Evolutionary conservation across 37 sponge, comb jelly and placozoan genomes (phyloP).

Genomic region (Geodia barretti): DNA sequence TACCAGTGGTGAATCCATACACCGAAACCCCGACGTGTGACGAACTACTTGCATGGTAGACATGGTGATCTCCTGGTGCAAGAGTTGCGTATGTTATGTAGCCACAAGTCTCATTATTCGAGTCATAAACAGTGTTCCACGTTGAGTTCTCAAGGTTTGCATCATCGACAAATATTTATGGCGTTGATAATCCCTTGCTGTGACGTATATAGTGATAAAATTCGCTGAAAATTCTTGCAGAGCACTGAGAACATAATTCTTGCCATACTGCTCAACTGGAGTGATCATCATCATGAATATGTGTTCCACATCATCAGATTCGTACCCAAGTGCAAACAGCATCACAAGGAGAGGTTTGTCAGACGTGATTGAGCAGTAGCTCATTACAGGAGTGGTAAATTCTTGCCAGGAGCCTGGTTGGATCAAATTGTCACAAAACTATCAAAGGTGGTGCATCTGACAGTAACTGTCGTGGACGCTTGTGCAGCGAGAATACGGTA

Average conservation of each 20-base stretch:
- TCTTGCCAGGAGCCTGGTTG: constrained; percentile 20
- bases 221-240: constrained; percentile 15
- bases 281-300: constrained; percentile 66
- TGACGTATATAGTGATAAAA: constrained; percentile 37
- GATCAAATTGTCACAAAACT: background rate
- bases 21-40: constrained; percentile 35
- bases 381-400: background rate
- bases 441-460: constrained; percentile 12
- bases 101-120: constrained; percentile 15
- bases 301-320: constrained; percentile 19
- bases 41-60: constrained; percentile 44
- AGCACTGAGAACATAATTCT: constrained; percentile 45
- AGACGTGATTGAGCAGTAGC: constrained; percentile 42
- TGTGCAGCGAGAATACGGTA: constrained; percentile 37
- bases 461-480: constrained; percentile 33
- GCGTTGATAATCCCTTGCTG: constrained; percentile 21
- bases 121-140: constrained; percentile 16
- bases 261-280: constrained; percentile 69
- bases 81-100: constrained; percentile 17
- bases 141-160: background rate
- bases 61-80: constrained; percentile 22
- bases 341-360: constrained; percentile 40
- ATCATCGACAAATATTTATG: constrained; percentile 25
- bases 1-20: constrained; percentile 44
- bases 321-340: constrained; percentile 27